Evolutionary conservation across 2,113 vertebrate genomes (phyloP).

Genomic region (Chionomys nivalis): DNA sequence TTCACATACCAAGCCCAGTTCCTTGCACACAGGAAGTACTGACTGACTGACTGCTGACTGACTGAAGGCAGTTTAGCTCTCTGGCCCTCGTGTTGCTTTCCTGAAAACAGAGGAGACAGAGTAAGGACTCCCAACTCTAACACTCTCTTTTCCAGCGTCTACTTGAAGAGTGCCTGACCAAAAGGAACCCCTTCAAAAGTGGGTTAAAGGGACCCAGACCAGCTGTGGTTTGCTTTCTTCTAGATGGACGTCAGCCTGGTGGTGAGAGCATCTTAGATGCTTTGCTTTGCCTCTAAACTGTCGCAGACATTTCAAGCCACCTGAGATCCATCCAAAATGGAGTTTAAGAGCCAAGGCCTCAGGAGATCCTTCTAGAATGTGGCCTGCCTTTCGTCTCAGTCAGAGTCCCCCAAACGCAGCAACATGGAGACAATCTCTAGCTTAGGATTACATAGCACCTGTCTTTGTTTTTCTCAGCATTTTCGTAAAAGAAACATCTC

Average conservation of each 20-base stretch:
- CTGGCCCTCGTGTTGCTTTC: background rate
- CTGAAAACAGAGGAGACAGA: conserved; percentile 38
- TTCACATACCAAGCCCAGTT: background rate
- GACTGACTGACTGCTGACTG: background rate
- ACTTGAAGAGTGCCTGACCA: background rate
- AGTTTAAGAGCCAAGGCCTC: conserved; percentile 8
- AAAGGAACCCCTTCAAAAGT: background rate
- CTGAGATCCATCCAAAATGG: background rate
- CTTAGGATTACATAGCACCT: background rate
- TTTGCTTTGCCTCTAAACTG: conserved; percentile 7
- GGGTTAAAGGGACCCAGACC: background rate
- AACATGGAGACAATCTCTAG: background rate
- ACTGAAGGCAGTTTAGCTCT: conserved; percentile 3
- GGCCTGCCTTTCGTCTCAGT: background rate
- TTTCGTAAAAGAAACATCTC: background rate
- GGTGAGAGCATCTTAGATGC: background rate
- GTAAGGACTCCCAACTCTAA: background rate
- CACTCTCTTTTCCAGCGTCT: background rate
- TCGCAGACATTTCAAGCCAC: background rate
- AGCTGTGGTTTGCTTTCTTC: conserved; percentile 2
- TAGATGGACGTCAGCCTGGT: background rate
- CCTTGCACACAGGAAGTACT: background rate
- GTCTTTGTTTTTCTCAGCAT: background rate
- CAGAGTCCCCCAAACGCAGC: background rate
- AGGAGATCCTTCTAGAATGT: background rate